These are phyloP conservation scores for Ichneumon xanthorius DNA, from an alignment of 2,888 invertebrate genomes.

Conservation along the genomic window DNA sequence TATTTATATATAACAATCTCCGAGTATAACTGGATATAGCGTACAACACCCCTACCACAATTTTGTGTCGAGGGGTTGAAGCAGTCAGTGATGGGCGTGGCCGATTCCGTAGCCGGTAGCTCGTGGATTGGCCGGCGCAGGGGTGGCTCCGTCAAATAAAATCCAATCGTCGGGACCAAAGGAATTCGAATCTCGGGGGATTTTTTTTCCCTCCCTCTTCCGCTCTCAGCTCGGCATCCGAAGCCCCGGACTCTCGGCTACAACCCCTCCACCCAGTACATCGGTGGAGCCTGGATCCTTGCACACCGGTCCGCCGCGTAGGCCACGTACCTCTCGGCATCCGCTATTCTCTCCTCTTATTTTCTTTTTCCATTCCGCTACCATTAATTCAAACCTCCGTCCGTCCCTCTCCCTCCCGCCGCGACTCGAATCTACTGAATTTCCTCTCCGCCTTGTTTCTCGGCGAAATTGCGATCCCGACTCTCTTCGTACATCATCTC, in stretches of 20 bases:
- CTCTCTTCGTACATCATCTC: constrained; percentile 33
- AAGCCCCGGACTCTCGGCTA: constrained; percentile 32
- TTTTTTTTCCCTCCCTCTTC: constrained; percentile 79
- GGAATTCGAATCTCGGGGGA: constrained; percentile 82
- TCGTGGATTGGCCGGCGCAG: constrained; percentile 80
- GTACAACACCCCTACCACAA: constrained; percentile 60
- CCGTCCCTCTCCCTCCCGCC: constrained; percentile 29
- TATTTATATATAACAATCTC: constrained; percentile 34
- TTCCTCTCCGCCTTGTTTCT: constrained; percentile 14
- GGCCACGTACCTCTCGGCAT: constrained; percentile 21
- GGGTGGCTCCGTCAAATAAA: constrained; percentile 84
- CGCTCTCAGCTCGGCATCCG: constrained; percentile 48
- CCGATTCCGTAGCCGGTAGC: constrained; percentile 74
- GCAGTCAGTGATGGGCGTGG: constrained; percentile 80
- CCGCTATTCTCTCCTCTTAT: constrained; percentile 17
- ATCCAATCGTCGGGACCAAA: constrained; percentile 84
- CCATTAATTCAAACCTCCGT: constrained; percentile 29
- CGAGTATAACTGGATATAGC: constrained; percentile 59
- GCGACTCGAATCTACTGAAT: constrained; percentile 11
- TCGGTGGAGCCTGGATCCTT: constrained; percentile 33
- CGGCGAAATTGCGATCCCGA: constrained; percentile 42
- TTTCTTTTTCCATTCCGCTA: constrained; percentile 35
- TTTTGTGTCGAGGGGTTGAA: constrained; percentile 64
- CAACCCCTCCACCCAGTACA: constrained; percentile 48
- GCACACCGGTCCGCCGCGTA: constrained; percentile 1